Evolutionary conservation across 2,888 invertebrate species (phyloP), one percentile per base, ranked within the genome.

Genomic region (Acleris sparsana): DNA sequence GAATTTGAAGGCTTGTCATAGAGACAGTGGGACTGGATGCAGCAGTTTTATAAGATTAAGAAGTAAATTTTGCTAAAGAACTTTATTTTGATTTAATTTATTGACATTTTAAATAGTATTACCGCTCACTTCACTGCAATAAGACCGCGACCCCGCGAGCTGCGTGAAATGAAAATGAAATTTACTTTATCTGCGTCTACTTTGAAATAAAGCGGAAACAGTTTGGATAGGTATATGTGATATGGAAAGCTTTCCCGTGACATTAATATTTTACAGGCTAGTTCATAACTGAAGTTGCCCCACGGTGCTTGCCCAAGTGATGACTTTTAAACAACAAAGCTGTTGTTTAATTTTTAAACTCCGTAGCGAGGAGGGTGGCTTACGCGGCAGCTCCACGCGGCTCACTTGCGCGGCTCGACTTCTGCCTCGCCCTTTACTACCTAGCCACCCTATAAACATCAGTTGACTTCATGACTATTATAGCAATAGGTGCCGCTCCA

Each of bases 321-420:
- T 57, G 57, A 66, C 62, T 66, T 66, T 62, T 22, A 62, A 57
- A 66, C 66, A 66, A 66, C 52, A 52, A 46, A 39, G 46, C 66
- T 57, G 62, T 66, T 66, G 66, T 66, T 66, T 57, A 66, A 62
- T 66, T 66, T 66, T 66, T 62, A 66, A 59, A 62, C 29, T 62
- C 52, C 52, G 52, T 25, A 60, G 64, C 29, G 61, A 56, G 65
- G 44, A 43, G 39, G 48, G 43, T n/a, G 53, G 55, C 49, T 51
- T 44, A 5, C 22, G 58, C 58, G 20, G 49, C 57, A 48, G 66
- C 66, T 66, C 62, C 66, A 65, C 46, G 57, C 25, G 56, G 51
- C 46, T 61, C 56, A 17, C 46, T 5, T 16, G 46, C 17, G 17
- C 17, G n/a, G 46, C 17, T 16, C 6, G 46, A 6, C n/a, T 9